Percentiles rank a stretch among this genome's conserved stretches.
These are phyloP conservation scores for Fabriciana adippe DNA, from an alignment of 2,888 invertebrate species.

Conservation along the genomic window DNA sequence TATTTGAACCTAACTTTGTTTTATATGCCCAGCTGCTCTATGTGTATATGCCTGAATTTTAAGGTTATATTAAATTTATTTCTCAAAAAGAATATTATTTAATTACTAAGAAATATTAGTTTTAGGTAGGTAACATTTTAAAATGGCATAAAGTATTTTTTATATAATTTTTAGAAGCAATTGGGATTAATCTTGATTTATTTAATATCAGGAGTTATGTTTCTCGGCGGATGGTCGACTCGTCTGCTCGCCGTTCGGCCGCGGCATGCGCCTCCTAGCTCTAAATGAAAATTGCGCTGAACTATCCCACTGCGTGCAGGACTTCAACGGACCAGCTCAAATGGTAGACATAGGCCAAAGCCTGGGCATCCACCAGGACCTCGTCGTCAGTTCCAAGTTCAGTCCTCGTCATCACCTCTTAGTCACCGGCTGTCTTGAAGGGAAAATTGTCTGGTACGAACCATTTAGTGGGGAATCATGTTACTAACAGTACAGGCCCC, in stretches of 20 bases:
- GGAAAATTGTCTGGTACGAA: conserved; percentile 95
- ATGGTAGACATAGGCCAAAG: conserved; percentile 85
- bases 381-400: conserved; percentile 94
- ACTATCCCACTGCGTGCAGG: conserved; percentile 84
- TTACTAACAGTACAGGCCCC: conserved; percentile 44
- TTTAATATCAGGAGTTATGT: conserved; percentile 85
- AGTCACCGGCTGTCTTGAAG: conserved; percentile 94
- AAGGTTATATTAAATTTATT: too few relatives aligned
- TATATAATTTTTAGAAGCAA: neutral
- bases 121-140: too few relatives aligned
- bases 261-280: conserved; percentile 92
- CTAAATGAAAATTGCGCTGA: conserved; percentile 91
- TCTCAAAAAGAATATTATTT: too few relatives aligned
- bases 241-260: conserved; percentile 94
- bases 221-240: conserved; percentile 95
- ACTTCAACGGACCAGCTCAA: conserved; percentile 45
- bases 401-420: conserved; percentile 92
- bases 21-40: too few relatives aligned
- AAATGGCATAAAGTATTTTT: neutral
- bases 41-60: too few relatives aligned
- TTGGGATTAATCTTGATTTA: neutral
- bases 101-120: too few relatives aligned
- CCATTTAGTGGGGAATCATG: conserved; percentile 81
- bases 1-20: too few relatives aligned
- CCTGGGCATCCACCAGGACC: conserved; percentile 88